Evolutionary conservation across 2,113 vertebrate genomes (phyloP).

Genomic region (Myiopsitta monachus): DNA sequence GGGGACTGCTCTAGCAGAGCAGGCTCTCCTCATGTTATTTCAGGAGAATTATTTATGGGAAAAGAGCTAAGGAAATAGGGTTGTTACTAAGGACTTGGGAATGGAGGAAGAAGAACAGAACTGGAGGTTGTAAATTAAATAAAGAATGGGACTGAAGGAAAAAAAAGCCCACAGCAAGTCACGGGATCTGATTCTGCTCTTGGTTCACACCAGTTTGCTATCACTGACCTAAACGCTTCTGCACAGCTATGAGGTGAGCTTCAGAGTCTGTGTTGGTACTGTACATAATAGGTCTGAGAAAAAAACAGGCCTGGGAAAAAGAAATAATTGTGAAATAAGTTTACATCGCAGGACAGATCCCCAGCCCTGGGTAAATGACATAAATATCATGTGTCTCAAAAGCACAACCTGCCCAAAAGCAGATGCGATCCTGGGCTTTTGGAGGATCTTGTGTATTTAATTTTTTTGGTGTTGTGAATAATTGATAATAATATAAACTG

Average conservation of each 20-base stretch:
- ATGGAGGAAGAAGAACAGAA: slow-evolving; percentile 23
- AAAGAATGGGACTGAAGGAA: not conserved
- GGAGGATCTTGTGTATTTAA: not conserved
- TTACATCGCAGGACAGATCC: not conserved
- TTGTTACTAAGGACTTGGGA: slow-evolving; percentile 17
- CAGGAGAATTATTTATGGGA: slow-evolving; percentile 32
- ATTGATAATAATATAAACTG: not conserved
- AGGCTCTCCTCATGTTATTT: slow-evolving; percentile 10
- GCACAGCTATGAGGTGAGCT: not conserved
- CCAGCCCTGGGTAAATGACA: not conserved
- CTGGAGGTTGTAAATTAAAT: slow-evolving; percentile 33
- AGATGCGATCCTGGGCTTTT: not conserved
- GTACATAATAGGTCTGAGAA: not conserved
- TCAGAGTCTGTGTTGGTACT: not conserved
- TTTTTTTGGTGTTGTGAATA: not conserved
- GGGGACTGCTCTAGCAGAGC: not conserved
- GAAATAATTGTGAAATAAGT: not conserved
- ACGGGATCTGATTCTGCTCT: not conserved
- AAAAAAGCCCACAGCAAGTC: not conserved
- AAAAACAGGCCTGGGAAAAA: not conserved
- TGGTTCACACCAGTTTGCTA: not conserved
- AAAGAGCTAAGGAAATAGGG: not conserved
- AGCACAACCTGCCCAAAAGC: not conserved
- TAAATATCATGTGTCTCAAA: not conserved
- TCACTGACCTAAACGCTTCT: not conserved